A percentile compares a stretch with the other conserved stretches of the same genome.
Conservation (phyloP, 30 jellyfish, hydroid and myxozoan species). For the Chrysaora quinquecirrha region DNA sequence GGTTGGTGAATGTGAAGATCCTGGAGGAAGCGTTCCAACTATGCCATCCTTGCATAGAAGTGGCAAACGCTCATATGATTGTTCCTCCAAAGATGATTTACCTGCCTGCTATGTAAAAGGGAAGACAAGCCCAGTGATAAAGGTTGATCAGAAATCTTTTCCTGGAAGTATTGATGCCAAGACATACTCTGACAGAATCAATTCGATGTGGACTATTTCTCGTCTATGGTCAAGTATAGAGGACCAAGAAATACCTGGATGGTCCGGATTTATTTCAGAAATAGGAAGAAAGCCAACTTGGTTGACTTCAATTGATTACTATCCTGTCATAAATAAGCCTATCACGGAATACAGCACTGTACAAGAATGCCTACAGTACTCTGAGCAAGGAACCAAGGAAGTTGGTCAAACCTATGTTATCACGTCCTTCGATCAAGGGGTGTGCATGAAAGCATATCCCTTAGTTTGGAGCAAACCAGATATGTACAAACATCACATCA, state of each 20-base stretch:
- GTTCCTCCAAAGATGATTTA: too few species aligned
- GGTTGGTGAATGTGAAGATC: too few species aligned
- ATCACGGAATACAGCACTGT: constrained; percentile 34
- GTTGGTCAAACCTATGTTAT: constrained; percentile 25
- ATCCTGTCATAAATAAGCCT: constrained; percentile 36
- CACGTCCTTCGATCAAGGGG: constrained; percentile 34
- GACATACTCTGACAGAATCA: too few species aligned
- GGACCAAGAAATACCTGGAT: neutral
- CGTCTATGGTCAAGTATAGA: constrained; percentile 3
- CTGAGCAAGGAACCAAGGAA: constrained; percentile 40
- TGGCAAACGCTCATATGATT: too few species aligned
- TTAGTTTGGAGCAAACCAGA: constrained; percentile 11
- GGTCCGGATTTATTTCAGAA: constrained; percentile 16
- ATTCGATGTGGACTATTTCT: too few species aligned
- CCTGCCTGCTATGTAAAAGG: too few species aligned
- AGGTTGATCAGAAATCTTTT: too few species aligned
- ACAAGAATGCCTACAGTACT: constrained; percentile 40
- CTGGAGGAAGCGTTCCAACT: too few species aligned
- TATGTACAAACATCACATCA: too few species aligned
- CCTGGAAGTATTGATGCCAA: too few species aligned
- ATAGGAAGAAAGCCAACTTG: constrained; percentile 26
- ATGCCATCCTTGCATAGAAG: too few species aligned
- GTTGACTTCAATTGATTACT: constrained; percentile 37
- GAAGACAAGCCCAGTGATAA: too few species aligned
- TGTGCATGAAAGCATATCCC: constrained; percentile 19